These are phyloP conservation scores for Magallana ariakensis DNA, from an alignment of 1,140 invertebrate species.

Conservation along the genomic window DNA sequence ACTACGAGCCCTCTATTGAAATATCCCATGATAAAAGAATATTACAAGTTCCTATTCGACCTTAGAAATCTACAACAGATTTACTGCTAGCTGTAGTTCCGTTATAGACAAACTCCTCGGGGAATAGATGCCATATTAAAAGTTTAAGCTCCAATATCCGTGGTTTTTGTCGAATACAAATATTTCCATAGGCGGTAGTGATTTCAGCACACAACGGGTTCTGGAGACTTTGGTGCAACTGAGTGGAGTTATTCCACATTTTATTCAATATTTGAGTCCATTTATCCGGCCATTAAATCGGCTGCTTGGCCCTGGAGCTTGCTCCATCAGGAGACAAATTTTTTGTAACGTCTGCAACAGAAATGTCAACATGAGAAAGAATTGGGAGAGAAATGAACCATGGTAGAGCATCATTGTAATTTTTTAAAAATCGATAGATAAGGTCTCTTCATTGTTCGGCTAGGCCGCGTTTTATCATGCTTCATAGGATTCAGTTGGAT, in stretches of 20 bases:
- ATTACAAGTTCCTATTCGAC: not conserved
- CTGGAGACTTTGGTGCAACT: conserved; percentile 2
- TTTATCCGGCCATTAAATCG: conserved; percentile 24
- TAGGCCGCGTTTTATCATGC: not conserved
- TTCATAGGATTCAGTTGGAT: not conserved
- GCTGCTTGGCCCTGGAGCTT: not conserved
- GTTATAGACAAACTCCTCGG: not conserved
- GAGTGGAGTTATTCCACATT: conserved; percentile 26
- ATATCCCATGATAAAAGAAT: not conserved
- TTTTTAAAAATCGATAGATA: conserved; percentile 15
- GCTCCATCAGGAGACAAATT: conserved; percentile 24
- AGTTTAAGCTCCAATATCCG: conserved; percentile 26
- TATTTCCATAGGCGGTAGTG: not conserved
- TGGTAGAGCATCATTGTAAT: conserved; percentile 14
- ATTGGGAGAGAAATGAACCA: conserved; percentile 15
- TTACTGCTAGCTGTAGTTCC: conserved; percentile 5
- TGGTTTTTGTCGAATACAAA: conserved; percentile 5
- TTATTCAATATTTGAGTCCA: conserved; percentile 29
- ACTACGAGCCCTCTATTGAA: not conserved
- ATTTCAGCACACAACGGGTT: not conserved
- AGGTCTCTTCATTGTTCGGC: not conserved
- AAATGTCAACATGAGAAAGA: not conserved
- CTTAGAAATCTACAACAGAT: conserved; percentile 10
- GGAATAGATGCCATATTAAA: not conserved
- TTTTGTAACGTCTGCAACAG: conserved; percentile 23